Percentiles rank a stretch among this genome's conserved stretches.
Evolutionary conservation across 2,797 vertebrate genomes (phyloP).

Genomic region (Salmo trutta): DNA sequence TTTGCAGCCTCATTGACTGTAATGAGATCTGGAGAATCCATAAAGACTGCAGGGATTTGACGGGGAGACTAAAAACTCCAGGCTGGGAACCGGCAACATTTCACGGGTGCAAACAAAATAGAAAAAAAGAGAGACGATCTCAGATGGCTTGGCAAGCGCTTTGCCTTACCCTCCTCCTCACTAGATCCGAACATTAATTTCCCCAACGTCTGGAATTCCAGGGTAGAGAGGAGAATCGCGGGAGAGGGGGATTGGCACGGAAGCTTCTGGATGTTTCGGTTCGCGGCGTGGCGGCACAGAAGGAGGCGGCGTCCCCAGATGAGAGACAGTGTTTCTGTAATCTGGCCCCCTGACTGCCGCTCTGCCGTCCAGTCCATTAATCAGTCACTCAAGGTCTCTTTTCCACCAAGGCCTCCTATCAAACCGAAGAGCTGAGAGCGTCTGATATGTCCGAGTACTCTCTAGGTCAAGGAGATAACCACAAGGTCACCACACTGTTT

Average conservation of each 20-base stretch:
- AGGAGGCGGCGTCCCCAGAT: conserved; percentile 54
- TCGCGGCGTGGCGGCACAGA: conserved; percentile 39
- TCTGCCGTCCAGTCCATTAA: conserved; percentile 75
- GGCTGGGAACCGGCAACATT: conserved; percentile 70
- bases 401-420: conserved; percentile 50
- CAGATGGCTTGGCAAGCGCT: conserved; percentile 77
- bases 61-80: conserved; percentile 68
- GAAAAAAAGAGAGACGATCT: conserved; percentile 63
- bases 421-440: conserved; percentile 12
- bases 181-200: conserved; percentile 74
- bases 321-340: conserved; percentile 67
- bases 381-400: conserved; percentile 70
- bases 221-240: conserved; percentile 45
- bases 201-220: conserved; percentile 77
- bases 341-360: conserved; percentile 72
- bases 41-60: conserved; percentile 77
- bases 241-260: conserved; percentile 57
- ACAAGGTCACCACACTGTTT: conserved; percentile 16
- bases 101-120: conserved; percentile 76
- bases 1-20: conserved; percentile 80
- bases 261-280: conserved; percentile 66
- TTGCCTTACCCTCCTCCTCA: conserved; percentile 62
- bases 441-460: conserved; percentile 37
- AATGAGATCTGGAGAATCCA: conserved; percentile 80
- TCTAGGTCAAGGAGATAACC: conserved; percentile 66